These are phyloP conservation scores for Andricus curvator DNA, from an alignment of 2,888 invertebrate genomes.

Conservation along the genomic window DNA sequence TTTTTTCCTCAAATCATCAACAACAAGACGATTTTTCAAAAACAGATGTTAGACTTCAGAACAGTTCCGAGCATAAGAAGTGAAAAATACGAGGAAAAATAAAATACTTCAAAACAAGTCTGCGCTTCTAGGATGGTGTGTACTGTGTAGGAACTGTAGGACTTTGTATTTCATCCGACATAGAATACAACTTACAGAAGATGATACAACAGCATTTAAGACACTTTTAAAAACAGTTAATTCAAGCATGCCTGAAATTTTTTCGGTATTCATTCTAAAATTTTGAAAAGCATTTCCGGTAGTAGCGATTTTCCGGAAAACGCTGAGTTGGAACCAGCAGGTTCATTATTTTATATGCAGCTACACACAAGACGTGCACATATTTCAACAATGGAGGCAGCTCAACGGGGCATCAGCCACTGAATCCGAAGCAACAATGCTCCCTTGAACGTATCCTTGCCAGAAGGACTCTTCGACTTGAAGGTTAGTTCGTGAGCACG, in stretches of 20 bases:
- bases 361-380: conserved; percentile 18
- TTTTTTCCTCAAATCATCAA: not conserved
- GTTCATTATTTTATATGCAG: conserved; percentile 41
- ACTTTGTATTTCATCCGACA: not conserved
- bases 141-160: not conserved
- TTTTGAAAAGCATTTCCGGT: conserved; percentile 30
- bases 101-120: no score
- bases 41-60: no score
- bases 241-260: not conserved
- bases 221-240: conserved; percentile 4
- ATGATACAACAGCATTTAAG: not conserved
- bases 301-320: not conserved
- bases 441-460: conserved; percentile 30
- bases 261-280: not conserved
- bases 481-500: conserved; percentile 2
- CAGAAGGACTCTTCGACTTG: conserved; percentile 41
- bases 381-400: conserved; percentile 43
- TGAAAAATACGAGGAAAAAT: no score
- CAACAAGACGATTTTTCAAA: no score
- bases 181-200: not conserved
- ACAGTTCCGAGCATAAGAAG: no score
- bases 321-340: conserved; percentile 13
- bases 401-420: conserved; percentile 51
- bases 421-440: conserved; percentile 48
- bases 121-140: not conserved